Percentiles rank a stretch among this genome's conserved stretches.
Evolutionary conservation across 2,113 vertebrate genomes (phyloP).

Genomic region (Garra rufa): DNA sequence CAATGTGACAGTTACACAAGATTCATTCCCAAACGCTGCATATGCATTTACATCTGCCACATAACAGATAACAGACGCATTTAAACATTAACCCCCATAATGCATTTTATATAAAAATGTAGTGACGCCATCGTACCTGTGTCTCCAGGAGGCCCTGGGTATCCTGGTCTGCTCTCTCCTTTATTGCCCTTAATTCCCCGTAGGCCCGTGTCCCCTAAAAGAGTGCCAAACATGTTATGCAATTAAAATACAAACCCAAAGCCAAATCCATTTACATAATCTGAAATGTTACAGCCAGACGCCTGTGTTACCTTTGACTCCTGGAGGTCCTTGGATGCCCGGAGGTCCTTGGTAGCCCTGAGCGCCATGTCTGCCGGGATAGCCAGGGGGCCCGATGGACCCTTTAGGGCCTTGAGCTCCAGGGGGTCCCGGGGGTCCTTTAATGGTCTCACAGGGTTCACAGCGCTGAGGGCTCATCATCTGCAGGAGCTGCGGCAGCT

Average conservation of each 20-base stretch:
- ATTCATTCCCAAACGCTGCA: neutral
- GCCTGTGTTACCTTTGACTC: constrained; percentile 75
- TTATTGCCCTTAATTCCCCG: constrained; percentile 77
- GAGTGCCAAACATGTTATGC: neutral
- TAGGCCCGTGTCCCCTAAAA: constrained; percentile 74
- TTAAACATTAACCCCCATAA: neutral
- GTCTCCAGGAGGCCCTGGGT: constrained; percentile 73
- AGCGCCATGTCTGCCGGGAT: constrained; percentile 73
- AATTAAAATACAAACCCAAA: constrained; percentile 21
- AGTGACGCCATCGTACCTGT: constrained; percentile 65
- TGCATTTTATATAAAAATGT: neutral
- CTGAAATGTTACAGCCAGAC: neutral
- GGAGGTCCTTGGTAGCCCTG: constrained; percentile 76
- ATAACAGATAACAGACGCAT: neutral
- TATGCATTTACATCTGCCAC: neutral
- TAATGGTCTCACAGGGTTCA: constrained; percentile 69
- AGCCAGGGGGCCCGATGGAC: constrained; percentile 71
- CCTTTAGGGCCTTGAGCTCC: constrained; percentile 76
- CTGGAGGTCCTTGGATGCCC: constrained; percentile 72
- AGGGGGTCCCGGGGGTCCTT: constrained; percentile 73
- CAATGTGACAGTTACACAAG: neutral
- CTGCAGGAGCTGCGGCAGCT: constrained; percentile 77
- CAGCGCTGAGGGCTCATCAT: constrained; percentile 65
- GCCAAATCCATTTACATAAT: constrained; percentile 21
- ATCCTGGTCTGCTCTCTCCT: constrained; percentile 74